Percentiles rank a stretch among this genome's conserved stretches.
These are phyloP conservation scores for Anoplolepis gracilipes DNA, from an alignment of 1,140 invertebrate species.

Conservation along the genomic window DNA sequence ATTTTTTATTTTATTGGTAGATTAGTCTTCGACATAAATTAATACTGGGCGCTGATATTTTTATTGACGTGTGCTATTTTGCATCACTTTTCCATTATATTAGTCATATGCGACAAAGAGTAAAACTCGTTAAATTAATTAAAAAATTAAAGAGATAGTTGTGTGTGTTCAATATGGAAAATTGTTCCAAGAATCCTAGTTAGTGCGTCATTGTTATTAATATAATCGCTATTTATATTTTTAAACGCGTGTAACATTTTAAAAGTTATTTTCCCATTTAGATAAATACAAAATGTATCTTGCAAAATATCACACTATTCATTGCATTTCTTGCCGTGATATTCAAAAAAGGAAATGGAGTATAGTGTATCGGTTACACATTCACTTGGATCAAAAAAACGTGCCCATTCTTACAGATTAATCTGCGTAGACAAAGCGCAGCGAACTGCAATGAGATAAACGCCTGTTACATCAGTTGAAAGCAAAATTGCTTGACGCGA, in stretches of 20 bases:
- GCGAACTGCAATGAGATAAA: conserved; percentile 51
- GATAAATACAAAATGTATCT: neutral
- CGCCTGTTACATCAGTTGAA: neutral
- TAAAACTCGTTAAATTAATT: too few relatives aligned
- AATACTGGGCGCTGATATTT: neutral
- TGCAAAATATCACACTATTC: neutral
- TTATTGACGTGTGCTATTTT: neutral
- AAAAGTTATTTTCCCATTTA: neutral
- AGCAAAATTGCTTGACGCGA: conserved; percentile 35
- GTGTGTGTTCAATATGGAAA: neutral
- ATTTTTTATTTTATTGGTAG: conserved; percentile 29
- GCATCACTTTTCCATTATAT: neutral
- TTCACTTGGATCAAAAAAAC: conserved; percentile 11
- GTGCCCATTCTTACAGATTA: neutral
- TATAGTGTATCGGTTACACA: neutral
- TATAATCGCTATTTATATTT: neutral
- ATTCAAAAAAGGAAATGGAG: neutral
- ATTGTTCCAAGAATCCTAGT: neutral
- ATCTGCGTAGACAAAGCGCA: conserved; percentile 7
- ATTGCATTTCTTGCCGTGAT: neutral
- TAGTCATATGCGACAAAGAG: neutral
- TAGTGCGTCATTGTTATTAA: neutral
- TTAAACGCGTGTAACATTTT: neutral
- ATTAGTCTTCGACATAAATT: conserved; percentile 35
- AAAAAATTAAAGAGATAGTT: neutral